Conservation (phyloP, 2,797 vertebrate species). For the Sylvia borin region DNA sequence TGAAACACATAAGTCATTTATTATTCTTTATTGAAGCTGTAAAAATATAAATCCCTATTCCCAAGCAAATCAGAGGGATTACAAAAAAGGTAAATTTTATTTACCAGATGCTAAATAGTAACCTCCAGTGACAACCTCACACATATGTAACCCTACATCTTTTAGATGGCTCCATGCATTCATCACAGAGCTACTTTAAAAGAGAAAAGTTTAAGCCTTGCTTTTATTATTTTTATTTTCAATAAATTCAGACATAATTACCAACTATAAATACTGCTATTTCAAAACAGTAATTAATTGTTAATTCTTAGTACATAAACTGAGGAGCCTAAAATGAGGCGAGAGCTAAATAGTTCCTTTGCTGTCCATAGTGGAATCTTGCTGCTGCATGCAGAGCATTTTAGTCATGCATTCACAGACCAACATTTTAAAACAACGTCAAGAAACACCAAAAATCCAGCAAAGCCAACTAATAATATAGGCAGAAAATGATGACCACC, state of each 20-base stretch:
- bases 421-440: neutral
- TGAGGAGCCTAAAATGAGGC: neutral
- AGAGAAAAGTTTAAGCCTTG: neutral
- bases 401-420: neutral
- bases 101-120: neutral
- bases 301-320: neutral
- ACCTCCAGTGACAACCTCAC: neutral
- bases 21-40: neutral
- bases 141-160: neutral
- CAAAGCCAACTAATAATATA: neutral
- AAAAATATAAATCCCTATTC: neutral
- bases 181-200: neutral
- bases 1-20: neutral
- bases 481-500: neutral
- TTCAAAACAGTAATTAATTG: neutral
- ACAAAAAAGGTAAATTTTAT: neutral
- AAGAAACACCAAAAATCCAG: neutral
- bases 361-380: neutral
- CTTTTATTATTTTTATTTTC: neutral
- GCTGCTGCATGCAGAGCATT: neutral
- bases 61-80: neutral
- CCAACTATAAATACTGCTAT: neutral
- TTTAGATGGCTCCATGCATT: neutral
- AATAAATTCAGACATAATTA: neutral
- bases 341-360: neutral